Percentiles rank a stretch among this genome's conserved stretches.
Evolutionary conservation across 1,140 invertebrate species (phyloP).

Genomic region (Orchesella cincta): DNA sequence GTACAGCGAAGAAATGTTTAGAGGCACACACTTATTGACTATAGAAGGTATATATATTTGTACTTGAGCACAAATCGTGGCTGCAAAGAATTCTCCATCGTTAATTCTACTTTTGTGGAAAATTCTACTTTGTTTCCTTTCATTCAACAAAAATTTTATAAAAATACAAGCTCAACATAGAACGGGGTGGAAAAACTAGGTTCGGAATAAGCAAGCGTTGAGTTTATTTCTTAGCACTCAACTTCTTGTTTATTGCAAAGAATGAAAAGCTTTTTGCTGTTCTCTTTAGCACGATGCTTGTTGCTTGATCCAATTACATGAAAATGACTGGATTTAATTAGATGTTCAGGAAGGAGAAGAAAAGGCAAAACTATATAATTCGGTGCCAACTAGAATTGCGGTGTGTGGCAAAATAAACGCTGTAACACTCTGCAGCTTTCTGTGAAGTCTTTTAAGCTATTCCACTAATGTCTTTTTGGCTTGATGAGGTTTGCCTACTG

Average conservation of each 20-base stretch:
- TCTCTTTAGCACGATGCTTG: neutral
- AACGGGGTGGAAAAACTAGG: neutral
- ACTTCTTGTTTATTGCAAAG: neutral
- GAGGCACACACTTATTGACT: too few species aligned
- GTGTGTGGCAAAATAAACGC: neutral
- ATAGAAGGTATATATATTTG: neutral
- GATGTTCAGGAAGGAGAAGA: neutral
- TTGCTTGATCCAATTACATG: neutral
- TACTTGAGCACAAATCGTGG: neutral
- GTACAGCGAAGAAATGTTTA: too few species aligned
- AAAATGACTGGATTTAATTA: slow-evolving; percentile 18
- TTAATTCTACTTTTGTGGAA: neutral
- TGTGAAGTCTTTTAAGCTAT: too few species aligned
- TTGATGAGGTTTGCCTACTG: too few species aligned
- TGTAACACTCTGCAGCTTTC: too few species aligned
- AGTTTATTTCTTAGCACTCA: slow-evolving; percentile 2
- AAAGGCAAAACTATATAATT: neutral
- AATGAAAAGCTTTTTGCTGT: slow-evolving; percentile 19
- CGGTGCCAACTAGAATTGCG: neutral
- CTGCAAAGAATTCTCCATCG: neutral
- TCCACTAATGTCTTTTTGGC: too few species aligned
- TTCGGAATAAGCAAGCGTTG: neutral
- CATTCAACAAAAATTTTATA: neutral
- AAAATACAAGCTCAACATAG: neutral
- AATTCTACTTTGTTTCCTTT: neutral